Conservation (phyloP, 1,140 invertebrate genomes). For the Ylistrum balloti region DNA sequence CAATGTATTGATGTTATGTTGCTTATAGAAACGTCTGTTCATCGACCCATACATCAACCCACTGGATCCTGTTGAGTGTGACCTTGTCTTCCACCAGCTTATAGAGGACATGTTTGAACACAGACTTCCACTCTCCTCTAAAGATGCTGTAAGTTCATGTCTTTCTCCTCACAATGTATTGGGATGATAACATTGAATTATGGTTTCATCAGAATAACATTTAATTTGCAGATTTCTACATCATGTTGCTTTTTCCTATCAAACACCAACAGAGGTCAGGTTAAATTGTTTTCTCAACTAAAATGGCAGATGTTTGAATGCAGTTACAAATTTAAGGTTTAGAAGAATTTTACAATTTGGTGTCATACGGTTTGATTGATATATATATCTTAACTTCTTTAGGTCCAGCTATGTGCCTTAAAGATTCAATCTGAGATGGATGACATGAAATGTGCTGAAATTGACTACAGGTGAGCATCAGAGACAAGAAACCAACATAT, state of each 20-base stretch:
- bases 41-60: conserved; percentile 92
- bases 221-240: too few species aligned
- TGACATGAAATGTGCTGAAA: conserved; percentile 83
- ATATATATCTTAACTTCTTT: conserved; percentile 62
- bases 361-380: too few species aligned
- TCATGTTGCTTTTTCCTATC: too few species aligned
- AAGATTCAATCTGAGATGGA: conserved; percentile 96
- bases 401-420: conserved; percentile 96
- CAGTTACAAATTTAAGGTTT: too few species aligned
- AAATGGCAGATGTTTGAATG: too few species aligned
- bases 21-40: conserved; percentile 93
- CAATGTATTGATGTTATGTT: neutral
- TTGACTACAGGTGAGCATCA: conserved; percentile 80
- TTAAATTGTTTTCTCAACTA: too few species aligned
- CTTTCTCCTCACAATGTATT: neutral
- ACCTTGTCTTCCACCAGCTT: conserved; percentile 97
- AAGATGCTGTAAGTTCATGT: conserved; percentile 91
- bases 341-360: too few species aligned
- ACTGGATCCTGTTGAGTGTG: conserved; percentile 95
- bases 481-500: neutral
- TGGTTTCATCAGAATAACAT: too few species aligned
- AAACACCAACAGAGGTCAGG: too few species aligned
- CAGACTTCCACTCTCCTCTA: conserved; percentile 94
- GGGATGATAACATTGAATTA: too few species aligned
- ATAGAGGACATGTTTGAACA: conserved; percentile 94